Percentiles rank a stretch among this genome's conserved stretches.
These are phyloP conservation scores for Falco biarmicus DNA, from an alignment of 2,797 vertebrate genomes.

Conservation along the genomic window DNA sequence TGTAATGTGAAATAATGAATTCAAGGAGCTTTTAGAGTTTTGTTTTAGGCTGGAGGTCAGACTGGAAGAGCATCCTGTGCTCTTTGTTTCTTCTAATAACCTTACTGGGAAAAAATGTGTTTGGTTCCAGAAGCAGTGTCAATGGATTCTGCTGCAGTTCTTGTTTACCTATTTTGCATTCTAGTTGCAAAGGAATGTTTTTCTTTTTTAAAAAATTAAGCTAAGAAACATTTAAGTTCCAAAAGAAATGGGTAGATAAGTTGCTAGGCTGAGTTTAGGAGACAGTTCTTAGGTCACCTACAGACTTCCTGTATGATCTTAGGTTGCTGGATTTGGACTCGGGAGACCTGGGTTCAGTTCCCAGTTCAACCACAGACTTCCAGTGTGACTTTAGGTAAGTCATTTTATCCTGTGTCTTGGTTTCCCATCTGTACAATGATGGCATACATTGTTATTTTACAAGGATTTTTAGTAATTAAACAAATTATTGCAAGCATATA, in stretches of 20 bases:
- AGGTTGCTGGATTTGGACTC: conserved; percentile 73
- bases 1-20: background rate
- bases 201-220: background rate
- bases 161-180: background rate
- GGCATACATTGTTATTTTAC: background rate
- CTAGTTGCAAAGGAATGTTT: background rate
- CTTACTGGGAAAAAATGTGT: background rate
- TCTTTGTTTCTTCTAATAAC: background rate
- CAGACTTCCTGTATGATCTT: conserved; percentile 71
- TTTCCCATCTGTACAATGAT: conserved; percentile 15
- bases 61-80: background rate
- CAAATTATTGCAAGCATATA: background rate
- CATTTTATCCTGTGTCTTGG: conserved; percentile 18
- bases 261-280: conserved; percentile 23
- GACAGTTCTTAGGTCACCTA: conserved; percentile 61
- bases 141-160: background rate
- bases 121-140: background rate
- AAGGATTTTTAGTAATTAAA: background rate
- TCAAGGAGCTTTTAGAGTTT: background rate
- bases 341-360: conserved; percentile 63
- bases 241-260: background rate
- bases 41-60: background rate
- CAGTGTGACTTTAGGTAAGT: conserved; percentile 69
- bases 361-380: conserved; percentile 70
- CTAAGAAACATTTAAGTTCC: background rate